Base-by-base conservation (phyloP, 2,797 vertebrate genomes). In the Iguana delicatissima region DNA sequence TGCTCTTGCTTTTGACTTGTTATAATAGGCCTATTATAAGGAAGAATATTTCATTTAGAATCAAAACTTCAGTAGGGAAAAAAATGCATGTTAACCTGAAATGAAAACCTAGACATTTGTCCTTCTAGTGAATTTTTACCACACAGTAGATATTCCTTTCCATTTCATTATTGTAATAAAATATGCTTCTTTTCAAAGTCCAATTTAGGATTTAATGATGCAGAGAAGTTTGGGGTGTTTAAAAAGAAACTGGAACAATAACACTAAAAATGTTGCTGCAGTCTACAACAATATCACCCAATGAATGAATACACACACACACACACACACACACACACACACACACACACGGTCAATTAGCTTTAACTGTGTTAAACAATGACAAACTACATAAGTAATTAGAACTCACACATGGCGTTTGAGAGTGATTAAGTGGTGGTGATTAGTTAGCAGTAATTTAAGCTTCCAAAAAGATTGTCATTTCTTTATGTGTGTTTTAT, bases 281-380 rank as follows among this genome's bases (percentile, higher is more conserved):
- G 90, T 76, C 92, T 95, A 92, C 85, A 80, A 88, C 59, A 88
- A 84, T 96, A 93, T 0, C 52, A 93, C 94, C 90, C 92, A 32
- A 46, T 16, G 22, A 42, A 50, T 85, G 59, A 92, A n/a, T n/a
- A n/a, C n/a, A n/a, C n/a, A n/a, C n/a, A n/a, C n/a, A n/a, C n/a
- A n/a, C n/a, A n/a, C n/a, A n/a, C n/a, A n/a, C n/a, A n/a, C n/a
- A n/a, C n/a, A n/a, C n/a, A n/a, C n/a, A n/a, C n/a, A n/a, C n/a
- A n/a, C n/a, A n/a, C n/a, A 93, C 95, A 96, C 97, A 96, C 96
- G 95, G 94, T 94, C 96, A 96, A 97, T 97, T 97, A 97, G 93
- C 96, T 96, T 96, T 96, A 93, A 97, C 95, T 95, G 92, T 94
- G 76, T 95, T 95, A 92, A 97, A 97, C 93, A 96, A 93, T 96